Evolutionary conservation across 1,140 invertebrate genomes (phyloP), one percentile per base, ranked within the genome.

Genomic region (Eupristina koningsbergeri): DNA sequence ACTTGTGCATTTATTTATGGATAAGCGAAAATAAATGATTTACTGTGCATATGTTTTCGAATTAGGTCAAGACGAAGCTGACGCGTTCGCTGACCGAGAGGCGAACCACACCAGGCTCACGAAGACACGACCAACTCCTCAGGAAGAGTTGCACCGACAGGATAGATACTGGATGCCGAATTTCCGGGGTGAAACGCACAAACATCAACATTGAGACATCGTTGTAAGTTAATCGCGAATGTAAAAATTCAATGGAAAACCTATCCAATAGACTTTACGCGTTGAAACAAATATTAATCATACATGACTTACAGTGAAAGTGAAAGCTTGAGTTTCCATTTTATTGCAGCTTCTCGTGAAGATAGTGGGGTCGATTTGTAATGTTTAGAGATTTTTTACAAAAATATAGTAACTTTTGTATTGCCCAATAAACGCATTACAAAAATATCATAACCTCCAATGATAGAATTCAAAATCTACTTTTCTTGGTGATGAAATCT

Each of bases 141-240:
- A 86, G 89, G 6, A 87, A 89, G 73, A 90, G 89, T 67, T 89
- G 89, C 75, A 90, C 88, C 0, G 88, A 89, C 63, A 86, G 88
- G 9, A 85, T 88, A 29, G 87, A 89, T 79, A 61, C 71, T 6
- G 69, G 34, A 22, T 78, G 86, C 80, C 85, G 84, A 76, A 86
- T 86, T 31, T 22, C 81, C 39, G 86, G 88, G 13, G 84, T 71
- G 36, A 90, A 84, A 77, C 88, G 89, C 47, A 87, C 88, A 69
- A 92, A 91, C 81, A 76, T 92, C 64, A 92, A 90, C 69, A 92
- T 92, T 87, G 91, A 92, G 84, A 92, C 91, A 17, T 92, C 91
- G 9, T 89, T 92, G 75, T 92, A 89, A 50, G 19, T 17, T 31
- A 13, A 34, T 29, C 3, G 29, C 39, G 29, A 15, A n/a, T n/a